Base-by-base conservation (phyloP, 2,888 invertebrate species). In the Lamproptera curius region DNA sequence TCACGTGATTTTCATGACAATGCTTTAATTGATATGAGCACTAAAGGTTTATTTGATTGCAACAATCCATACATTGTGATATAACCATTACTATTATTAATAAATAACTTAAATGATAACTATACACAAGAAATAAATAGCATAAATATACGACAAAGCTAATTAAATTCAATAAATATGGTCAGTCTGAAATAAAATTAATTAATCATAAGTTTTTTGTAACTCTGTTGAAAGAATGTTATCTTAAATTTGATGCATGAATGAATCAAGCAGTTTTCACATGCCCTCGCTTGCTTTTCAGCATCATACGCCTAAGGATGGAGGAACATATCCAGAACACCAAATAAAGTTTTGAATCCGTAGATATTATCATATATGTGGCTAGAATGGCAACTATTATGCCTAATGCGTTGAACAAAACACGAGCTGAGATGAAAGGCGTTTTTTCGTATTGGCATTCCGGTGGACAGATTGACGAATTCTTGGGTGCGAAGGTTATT, bases 321-420 rank as follows among this genome's bases (percentile, higher is more conserved):
- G 86, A 85, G 50, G 79, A 87, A 20, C 62, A 61, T 1, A 87
- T 61, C 86, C 86, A 87, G 52, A 85, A 84, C 9, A 83, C 59
- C 9, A 87, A 60, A 44, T 83, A 87, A 2, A 85, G 46, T 14
- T 77, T 79, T 0, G 86, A 83, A 42, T 85, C 76, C 0, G 79
- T 77, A 9, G 69, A 72, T 1, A 85, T 61, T 15, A 85, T 75
- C 59, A 84, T 51, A 38, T 83, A 87, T 0, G 76, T 70, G 0
- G 81, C 82, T n/a, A 77, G 46, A 1, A 84, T 53, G 0, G 85
- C 84, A 1, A 83, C 59, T 0, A 84, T 28, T 5, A 85, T 72
- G 0, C 86, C 86, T 1, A 79, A 40, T 0, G 62, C 68, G 14
- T 74, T 79, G 46, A 79, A 72, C 2, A 78, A 34, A 1, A 80